Evolutionary conservation across 1,140 invertebrate genomes (phyloP).

Genomic region (Branchinecta lindahli): DNA sequence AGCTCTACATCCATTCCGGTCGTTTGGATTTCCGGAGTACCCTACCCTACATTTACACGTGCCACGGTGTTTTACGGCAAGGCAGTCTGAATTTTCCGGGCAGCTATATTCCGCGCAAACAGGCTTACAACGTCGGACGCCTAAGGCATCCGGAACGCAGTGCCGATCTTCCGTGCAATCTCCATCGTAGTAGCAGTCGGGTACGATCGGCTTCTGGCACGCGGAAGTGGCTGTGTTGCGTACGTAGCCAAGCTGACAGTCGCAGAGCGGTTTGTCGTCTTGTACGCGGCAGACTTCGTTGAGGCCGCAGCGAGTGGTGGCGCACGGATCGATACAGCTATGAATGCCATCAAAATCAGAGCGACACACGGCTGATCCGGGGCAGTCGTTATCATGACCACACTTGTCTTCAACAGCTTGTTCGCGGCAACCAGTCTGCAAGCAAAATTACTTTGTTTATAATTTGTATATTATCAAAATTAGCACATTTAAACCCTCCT

Average conservation of each 20-base stretch:
- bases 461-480: too few relatives aligned
- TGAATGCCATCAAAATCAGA: conserved; percentile 38
- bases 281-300: conserved; percentile 60
- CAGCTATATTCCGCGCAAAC: conserved; percentile 65
- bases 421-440: conserved; percentile 30
- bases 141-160: conserved; percentile 63
- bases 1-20: conserved; percentile 61
- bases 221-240: conserved; percentile 62
- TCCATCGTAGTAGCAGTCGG: conserved; percentile 51
- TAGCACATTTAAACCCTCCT: too few relatives aligned
- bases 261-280: conserved; percentile 49
- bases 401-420: conserved; percentile 43
- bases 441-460: not conserved
- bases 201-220: conserved; percentile 68
- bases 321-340: conserved; percentile 58
- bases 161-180: conserved; percentile 51
- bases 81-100: conserved; percentile 59
- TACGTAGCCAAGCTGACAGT: conserved; percentile 53
- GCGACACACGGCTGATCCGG: conserved; percentile 37
- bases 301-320: conserved; percentile 54
- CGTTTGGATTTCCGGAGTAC: conserved; percentile 70
- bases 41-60: conserved; percentile 40
- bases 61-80: conserved; percentile 44
- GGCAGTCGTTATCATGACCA: conserved; percentile 50
- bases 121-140: conserved; percentile 60